phyloP scores from a whole-genome alignment of 30 jellyfish, hydroid and myxozoan genomes.

The Sanderia malayensis region DNA sequence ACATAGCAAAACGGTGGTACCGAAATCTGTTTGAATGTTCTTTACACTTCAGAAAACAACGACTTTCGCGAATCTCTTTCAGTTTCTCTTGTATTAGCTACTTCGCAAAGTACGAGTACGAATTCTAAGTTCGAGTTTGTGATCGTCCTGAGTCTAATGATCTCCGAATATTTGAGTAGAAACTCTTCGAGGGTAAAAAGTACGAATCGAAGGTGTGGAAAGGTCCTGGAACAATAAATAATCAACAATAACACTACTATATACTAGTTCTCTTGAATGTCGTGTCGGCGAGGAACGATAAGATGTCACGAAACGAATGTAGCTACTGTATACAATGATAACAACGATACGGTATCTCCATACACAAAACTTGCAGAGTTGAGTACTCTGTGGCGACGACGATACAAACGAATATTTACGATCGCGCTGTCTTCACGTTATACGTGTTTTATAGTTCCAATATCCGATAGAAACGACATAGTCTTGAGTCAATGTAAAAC shows the following conservation, averaged over 20 bases:
- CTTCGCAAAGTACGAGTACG: constrained; percentile 3
- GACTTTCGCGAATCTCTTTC: neutral
- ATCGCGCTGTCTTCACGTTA: constrained; percentile 7
- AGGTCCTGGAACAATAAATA: neutral
- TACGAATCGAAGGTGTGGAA: neutral
- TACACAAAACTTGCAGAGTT: constrained; percentile 8
- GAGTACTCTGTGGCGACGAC: constrained; percentile 7
- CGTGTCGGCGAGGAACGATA: constrained; percentile 7
- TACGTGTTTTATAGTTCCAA: constrained; percentile 18
- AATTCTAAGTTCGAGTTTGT: neutral
- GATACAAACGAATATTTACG: constrained; percentile 7
- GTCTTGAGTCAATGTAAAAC: neutral
- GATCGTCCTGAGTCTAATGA: neutral
- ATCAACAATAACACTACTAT: neutral
- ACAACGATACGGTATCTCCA: constrained; percentile 3
- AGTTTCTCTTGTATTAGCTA: neutral
- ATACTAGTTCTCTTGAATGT: neutral
- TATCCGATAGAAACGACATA: constrained; percentile 5
- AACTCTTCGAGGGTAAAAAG: neutral
- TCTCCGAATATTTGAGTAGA: neutral
- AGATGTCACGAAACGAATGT: no score
- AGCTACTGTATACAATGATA: neutral
- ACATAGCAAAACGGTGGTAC: constrained; percentile 1
- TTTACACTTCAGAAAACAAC: neutral
- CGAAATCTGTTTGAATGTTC: neutral